phyloP scores from a whole-genome alignment of 2,113 vertebrate genomes.

The Rousettus leschenaultii region DNA sequence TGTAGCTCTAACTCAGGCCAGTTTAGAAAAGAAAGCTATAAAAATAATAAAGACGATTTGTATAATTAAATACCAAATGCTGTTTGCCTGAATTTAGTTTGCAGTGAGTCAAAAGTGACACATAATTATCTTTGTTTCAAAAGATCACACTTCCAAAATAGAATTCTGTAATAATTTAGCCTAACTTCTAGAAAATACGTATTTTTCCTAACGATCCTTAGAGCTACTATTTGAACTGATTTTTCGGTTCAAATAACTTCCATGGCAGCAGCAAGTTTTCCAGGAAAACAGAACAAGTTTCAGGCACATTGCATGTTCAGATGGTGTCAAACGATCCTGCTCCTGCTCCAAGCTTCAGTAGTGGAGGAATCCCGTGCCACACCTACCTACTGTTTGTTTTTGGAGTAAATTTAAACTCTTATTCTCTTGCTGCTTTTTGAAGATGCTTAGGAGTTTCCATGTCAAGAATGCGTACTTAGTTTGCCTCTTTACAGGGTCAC shows the following conservation, averaged over 20 bases:
- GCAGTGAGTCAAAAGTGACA: background rate
- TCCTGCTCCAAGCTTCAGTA: background rate
- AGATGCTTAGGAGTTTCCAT: background rate
- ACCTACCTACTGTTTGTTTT: background rate
- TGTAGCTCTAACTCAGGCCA: background rate
- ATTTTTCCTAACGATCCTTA: background rate
- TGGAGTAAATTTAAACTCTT: background rate
- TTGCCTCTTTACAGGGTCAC: background rate
- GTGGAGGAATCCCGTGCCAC: background rate
- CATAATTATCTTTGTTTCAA: background rate
- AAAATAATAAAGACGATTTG: background rate
- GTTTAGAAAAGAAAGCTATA: background rate
- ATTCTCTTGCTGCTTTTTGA: background rate
- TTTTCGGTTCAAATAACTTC: background rate
- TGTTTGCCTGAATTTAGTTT: background rate
- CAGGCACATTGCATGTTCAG: background rate
- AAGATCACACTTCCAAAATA: background rate
- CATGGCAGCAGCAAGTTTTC: background rate
- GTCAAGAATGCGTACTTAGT: background rate
- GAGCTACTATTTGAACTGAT: background rate
- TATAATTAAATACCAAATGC: background rate
- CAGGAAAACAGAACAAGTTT: background rate
- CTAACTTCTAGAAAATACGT: background rate
- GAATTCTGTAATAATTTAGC: background rate
- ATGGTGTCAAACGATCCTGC: background rate